phyloP scores from a whole-genome alignment of 2,888 invertebrate genomes.

The Drosophila aldrichi region DNA sequence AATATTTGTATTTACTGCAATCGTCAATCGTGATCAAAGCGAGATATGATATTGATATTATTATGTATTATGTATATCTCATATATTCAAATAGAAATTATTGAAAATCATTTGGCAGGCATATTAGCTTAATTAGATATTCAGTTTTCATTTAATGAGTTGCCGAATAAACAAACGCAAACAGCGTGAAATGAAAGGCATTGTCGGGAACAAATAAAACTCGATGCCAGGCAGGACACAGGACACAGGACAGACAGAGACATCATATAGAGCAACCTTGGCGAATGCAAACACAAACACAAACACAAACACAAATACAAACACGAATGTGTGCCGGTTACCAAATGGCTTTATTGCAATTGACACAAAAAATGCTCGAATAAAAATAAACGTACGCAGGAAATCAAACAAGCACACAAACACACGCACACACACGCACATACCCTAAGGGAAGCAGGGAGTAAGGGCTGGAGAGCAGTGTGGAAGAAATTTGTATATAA shows the following conservation, averaged over 20 bases:
- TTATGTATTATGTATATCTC: too few relatives aligned
- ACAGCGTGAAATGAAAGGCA: background rate
- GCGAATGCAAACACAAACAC: slow-evolving; percentile 17
- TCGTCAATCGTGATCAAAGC: background rate
- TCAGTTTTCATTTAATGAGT: background rate
- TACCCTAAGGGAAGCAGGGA: too few relatives aligned
- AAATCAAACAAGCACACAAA: slow-evolving; percentile 26
- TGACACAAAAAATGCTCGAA: slow-evolving; percentile 55
- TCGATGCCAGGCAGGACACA: background rate
- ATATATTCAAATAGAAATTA: background rate
- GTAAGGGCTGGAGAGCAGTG: background rate
- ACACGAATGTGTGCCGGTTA: slow-evolving; percentile 17
- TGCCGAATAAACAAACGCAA: background rate
- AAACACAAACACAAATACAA: slow-evolving; percentile 16
- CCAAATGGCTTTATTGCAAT: slow-evolving; percentile 68
- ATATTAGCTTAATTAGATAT: background rate
- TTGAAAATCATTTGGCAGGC: background rate
- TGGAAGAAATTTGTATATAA: slow-evolving; percentile 21
- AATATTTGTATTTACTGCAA: too few relatives aligned
- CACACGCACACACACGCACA: background rate
- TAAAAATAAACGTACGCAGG: slow-evolving; percentile 46
- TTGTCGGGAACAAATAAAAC: slow-evolving; percentile 11
- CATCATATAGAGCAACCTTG: slow-evolving; percentile 5
- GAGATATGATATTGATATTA: too few relatives aligned
- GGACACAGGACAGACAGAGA: too few relatives aligned